These are phyloP conservation scores for Bursaphelenchus okinawaensis DNA, from an alignment of 2,888 invertebrate genomes.

Conservation along the genomic window DNA sequence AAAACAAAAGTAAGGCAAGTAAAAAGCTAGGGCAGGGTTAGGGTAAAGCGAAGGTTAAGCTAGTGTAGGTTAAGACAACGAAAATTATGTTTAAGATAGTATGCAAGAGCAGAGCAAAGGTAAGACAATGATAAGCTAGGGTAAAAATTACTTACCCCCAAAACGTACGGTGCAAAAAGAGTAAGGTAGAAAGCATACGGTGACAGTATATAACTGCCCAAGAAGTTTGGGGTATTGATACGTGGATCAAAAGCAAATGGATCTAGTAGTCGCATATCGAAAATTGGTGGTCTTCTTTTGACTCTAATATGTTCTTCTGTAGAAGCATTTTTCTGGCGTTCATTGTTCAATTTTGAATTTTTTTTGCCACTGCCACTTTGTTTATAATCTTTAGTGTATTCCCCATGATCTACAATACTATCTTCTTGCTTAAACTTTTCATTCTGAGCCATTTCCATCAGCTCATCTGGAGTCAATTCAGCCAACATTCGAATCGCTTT, in stretches of 20 bases:
- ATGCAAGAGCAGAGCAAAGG: not conserved
- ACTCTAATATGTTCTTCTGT: not conserved
- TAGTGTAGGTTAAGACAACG: too few species aligned
- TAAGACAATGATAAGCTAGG: too few species aligned
- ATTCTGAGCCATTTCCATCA: not conserved
- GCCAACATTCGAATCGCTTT: not conserved
- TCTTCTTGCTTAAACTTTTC: not conserved
- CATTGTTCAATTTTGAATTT: too few species aligned
- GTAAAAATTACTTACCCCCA: not conserved
- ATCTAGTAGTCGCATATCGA: not conserved
- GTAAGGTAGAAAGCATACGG: not conserved
- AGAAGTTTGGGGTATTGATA: conserved; percentile 4
- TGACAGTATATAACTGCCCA: conserved; percentile 9
- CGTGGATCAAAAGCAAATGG: conserved; percentile 4
- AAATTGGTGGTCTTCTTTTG: not conserved
- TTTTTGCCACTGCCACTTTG: too few species aligned
- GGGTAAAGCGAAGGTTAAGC: too few species aligned
- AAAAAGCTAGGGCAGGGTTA: too few species aligned
- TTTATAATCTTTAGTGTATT: too few species aligned
- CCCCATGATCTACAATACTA: not conserved
- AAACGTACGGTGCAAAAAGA: not conserved
- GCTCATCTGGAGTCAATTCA: not conserved
- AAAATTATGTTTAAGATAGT: too few species aligned
- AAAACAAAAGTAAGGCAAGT: too few species aligned
- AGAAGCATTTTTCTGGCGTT: not conserved